These are phyloP conservation scores for Pseudorhiza aurosa DNA, from an alignment of 30 jellyfish, hydroid and myxozoan genomes.

Conservation along the genomic window DNA sequence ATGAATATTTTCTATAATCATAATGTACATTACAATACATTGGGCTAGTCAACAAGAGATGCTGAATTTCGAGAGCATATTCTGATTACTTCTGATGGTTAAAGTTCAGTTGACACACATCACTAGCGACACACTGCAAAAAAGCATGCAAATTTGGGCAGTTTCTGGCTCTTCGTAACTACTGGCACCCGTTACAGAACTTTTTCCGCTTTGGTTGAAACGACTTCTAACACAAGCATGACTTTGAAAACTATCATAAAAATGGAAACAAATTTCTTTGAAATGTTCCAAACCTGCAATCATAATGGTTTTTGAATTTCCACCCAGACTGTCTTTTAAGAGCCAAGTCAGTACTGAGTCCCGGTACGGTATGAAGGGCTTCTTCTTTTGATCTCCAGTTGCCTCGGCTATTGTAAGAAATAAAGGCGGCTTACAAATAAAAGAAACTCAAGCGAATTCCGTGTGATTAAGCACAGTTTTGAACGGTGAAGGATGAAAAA, in stretches of 20 bases:
- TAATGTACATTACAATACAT: too few species aligned
- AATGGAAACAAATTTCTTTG: neutral
- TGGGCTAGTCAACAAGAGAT: too few species aligned
- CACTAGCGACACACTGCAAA: too few species aligned
- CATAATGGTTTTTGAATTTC: conserved; percentile 96
- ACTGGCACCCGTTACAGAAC: too few species aligned
- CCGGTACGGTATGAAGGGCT: conserved; percentile 94
- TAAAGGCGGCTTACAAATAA: neutral
- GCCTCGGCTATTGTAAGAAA: conserved; percentile 71
- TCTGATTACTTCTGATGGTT: too few species aligned
- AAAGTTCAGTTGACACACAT: too few species aligned
- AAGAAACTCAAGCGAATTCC: neutral
- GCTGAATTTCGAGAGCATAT: too few species aligned
- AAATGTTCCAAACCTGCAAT: conserved; percentile 77
- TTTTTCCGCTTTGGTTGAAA: neutral
- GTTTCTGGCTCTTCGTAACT: too few species aligned
- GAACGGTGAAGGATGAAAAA: neutral
- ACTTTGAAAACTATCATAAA: too few species aligned
- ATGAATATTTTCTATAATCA: too few species aligned
- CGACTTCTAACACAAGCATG: neutral
- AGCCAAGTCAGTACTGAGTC: conserved; percentile 99
- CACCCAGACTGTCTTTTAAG: conserved; percentile 93
- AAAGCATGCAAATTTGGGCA: too few species aligned
- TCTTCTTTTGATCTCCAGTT: conserved; percentile 76
- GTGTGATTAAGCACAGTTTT: conserved; percentile 1